Percentiles rank a stretch among this genome's conserved stretches.
These are phyloP conservation scores for Lynx canadensis DNA, from an alignment of 2,113 vertebrate genomes.

Conservation along the genomic window DNA sequence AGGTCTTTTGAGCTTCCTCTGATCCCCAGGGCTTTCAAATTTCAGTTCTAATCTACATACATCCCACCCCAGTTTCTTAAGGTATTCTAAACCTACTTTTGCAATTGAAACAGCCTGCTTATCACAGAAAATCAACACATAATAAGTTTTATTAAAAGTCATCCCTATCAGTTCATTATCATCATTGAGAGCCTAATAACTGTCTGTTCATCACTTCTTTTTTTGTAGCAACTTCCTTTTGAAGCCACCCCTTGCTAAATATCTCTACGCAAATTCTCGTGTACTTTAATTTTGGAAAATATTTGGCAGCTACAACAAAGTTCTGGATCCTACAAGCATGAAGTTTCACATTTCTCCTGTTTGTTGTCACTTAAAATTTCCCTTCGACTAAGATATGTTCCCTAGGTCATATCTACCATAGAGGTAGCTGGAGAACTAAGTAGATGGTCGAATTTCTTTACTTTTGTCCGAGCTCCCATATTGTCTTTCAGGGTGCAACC, in stretches of 20 bases:
- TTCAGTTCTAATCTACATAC: not conserved
- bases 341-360: not conserved
- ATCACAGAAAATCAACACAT: not conserved
- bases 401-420: not conserved
- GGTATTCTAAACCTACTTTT: not conserved
- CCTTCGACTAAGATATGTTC: not conserved
- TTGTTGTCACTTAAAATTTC: not conserved
- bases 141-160: not conserved
- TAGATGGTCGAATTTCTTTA: not conserved
- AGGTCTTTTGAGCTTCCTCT: not conserved
- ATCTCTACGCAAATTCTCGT: not conserved
- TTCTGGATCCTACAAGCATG: not conserved
- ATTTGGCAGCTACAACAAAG: not conserved
- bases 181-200: not conserved
- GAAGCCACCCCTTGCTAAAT: not conserved
- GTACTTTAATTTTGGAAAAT: not conserved
- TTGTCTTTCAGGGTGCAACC: not conserved
- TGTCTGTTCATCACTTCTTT: not conserved
- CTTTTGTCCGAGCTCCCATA: not conserved
- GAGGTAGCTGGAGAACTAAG: not conserved
- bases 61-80: not conserved
- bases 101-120: not conserved
- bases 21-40: not conserved
- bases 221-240: not conserved
- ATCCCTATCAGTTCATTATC: not conserved